Evolutionary conservation across 2,113 vertebrate genomes (phyloP).

Genomic region (Cyprinus carpio): DNA sequence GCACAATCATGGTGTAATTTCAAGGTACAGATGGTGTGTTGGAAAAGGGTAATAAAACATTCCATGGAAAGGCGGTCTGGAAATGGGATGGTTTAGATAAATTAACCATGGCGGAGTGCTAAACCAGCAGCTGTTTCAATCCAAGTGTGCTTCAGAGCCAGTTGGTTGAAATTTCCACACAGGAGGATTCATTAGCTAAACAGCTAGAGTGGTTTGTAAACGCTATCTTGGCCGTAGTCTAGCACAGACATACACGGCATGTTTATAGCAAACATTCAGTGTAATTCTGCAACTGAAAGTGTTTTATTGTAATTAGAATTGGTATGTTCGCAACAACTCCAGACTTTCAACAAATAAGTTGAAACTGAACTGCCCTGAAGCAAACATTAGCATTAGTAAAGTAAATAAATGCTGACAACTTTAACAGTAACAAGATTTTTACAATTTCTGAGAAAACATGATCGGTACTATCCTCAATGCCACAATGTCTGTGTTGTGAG

Average conservation of each 20-base stretch:
- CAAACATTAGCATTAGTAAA: background rate
- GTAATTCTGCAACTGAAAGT: background rate
- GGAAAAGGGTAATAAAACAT: constrained; percentile 51
- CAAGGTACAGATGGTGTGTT: constrained; percentile 59
- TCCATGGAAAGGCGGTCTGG: constrained; percentile 21
- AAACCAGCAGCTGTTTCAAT: constrained; percentile 41
- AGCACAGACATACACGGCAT: background rate
- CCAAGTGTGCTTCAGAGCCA: constrained; percentile 18
- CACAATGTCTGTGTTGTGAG: background rate
- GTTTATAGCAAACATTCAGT: background rate
- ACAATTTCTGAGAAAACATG: background rate
- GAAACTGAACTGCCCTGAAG: no score
- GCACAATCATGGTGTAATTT: constrained; percentile 63
- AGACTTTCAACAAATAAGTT: background rate
- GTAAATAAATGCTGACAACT: background rate
- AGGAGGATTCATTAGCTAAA: constrained; percentile 23
- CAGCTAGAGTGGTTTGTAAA: constrained; percentile 14
- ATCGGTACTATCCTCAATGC: background rate
- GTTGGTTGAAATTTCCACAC: constrained; percentile 19
- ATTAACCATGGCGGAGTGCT: constrained; percentile 36
- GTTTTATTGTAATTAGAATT: constrained; percentile 2
- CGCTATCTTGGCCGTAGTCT: background rate
- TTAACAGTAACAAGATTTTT: background rate
- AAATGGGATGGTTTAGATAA: constrained; percentile 41
- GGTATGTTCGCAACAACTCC: no score